Percentiles rank a stretch among this genome's conserved stretches.
Evolutionary conservation across 2,113 vertebrate species (phyloP).

Genomic region (Mirounga angustirostris): DNA sequence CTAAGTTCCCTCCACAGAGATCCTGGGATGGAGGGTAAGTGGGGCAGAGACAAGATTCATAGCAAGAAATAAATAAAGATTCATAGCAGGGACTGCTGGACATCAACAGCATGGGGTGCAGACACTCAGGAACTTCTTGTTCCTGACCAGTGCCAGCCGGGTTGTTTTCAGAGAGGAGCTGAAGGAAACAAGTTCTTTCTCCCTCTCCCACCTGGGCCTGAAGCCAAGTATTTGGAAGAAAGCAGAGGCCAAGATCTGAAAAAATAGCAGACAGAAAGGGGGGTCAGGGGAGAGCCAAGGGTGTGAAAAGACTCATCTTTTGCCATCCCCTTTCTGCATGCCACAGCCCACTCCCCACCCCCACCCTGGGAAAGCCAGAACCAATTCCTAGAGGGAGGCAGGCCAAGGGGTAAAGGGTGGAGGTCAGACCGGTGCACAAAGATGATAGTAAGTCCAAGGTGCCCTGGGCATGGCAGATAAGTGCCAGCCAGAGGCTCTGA

Average conservation of each 20-base stretch:
- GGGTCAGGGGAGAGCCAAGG: not conserved
- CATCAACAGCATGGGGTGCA: not conserved
- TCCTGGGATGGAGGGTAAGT: not conserved
- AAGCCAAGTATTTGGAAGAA: constrained; percentile 61
- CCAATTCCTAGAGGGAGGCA: not conserved
- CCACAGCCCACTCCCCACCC: not conserved
- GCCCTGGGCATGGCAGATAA: not conserved
- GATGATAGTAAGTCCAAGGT: constrained; percentile 28
- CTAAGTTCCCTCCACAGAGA: not conserved
- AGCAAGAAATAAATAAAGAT: not conserved
- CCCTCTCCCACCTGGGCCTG: constrained; percentile 33
- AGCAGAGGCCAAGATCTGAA: constrained; percentile 39
- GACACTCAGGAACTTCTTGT: constrained; percentile 55
- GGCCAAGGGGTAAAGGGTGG: not conserved
- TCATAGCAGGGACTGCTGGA: not conserved
- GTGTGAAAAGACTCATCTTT: not conserved
- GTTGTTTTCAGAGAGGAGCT: constrained; percentile 64
- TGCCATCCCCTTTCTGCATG: not conserved
- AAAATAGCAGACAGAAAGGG: not conserved
- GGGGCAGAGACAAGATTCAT: not conserved
- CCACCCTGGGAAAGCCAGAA: not conserved
- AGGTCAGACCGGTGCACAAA: not conserved
- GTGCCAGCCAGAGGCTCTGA: not conserved
- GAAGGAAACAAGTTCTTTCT: constrained; percentile 51
- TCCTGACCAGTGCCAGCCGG: constrained; percentile 47